phyloP scores from a whole-genome alignment of 2,113 vertebrate genomes.

The Atractosteus spatula region DNA sequence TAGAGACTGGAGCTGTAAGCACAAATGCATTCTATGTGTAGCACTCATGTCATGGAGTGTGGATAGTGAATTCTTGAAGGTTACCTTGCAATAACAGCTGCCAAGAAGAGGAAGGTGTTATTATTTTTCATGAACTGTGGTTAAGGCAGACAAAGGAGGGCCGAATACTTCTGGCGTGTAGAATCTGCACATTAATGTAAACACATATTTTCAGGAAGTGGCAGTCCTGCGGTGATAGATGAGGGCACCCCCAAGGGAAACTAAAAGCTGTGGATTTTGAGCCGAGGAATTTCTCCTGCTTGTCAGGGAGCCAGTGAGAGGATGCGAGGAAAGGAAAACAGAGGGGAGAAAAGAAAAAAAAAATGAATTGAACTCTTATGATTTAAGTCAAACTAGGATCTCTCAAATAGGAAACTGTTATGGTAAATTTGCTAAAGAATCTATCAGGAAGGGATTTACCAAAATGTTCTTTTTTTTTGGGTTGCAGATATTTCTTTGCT shows the following conservation, averaged over 20 bases:
- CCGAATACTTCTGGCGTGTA: slow-evolving; percentile 34
- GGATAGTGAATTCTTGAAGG: slow-evolving; percentile 37
- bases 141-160: slow-evolving; percentile 6
- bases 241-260: slow-evolving; percentile 41
- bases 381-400: too few species aligned
- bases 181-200: slow-evolving; percentile 51
- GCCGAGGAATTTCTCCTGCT: slow-evolving; percentile 37
- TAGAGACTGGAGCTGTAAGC: too few species aligned
- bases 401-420: neutral
- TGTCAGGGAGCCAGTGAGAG: slow-evolving; percentile 38
- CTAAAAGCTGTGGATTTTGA: slow-evolving; percentile 27
- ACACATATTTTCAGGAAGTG: slow-evolving; percentile 54
- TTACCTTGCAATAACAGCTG: slow-evolving; percentile 39
- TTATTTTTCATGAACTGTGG: neutral
- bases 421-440: too few species aligned
- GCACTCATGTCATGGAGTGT: slow-evolving; percentile 30
- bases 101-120: slow-evolving; percentile 15
- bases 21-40: slow-evolving; percentile 16
- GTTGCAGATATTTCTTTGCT: slow-evolving; percentile 88
- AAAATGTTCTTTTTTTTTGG: neutral
- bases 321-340: slow-evolving; percentile 21
- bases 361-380: neutral
- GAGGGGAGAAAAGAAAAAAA: neutral
- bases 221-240: slow-evolving; percentile 47
- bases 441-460: too few species aligned